Percentiles rank a stretch among this genome's conserved stretches.
Evolutionary conservation across 2,113 vertebrate genomes (phyloP).

Genomic region (Saguinus imperator): DNA sequence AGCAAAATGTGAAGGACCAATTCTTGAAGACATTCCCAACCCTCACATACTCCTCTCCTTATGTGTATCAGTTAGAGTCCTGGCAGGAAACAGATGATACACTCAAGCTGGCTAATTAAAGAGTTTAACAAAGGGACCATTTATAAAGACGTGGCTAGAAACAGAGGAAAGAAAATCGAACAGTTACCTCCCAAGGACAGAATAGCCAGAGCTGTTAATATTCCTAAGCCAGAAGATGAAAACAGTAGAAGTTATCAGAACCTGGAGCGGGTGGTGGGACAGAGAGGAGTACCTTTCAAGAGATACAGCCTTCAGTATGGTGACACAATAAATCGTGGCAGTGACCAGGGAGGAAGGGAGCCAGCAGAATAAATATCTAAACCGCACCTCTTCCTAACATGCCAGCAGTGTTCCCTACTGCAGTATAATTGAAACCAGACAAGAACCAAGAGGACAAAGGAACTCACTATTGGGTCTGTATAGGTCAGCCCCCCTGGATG

Average conservation of each 20-base stretch:
- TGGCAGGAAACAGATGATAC: conserved; percentile 22
- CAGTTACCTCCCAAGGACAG: background rate
- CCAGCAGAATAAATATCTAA: background rate
- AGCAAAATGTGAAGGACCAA: background rate
- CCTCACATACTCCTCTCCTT: background rate
- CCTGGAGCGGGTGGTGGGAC: background rate
- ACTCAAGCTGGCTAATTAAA: background rate
- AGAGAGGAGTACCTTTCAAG: background rate
- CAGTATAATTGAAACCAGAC: background rate
- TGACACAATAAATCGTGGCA: background rate
- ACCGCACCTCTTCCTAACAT: background rate
- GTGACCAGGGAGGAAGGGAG: background rate
- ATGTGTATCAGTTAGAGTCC: background rate
- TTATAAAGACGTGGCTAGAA: conserved; percentile 11
- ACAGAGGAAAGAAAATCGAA: background rate
- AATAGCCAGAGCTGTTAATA: background rate
- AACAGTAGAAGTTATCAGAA: background rate
- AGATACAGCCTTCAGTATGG: background rate
- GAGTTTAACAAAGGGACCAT: background rate
- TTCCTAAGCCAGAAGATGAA: background rate
- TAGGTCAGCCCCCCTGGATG: background rate
- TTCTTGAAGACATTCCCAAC: background rate
- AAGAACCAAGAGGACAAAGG: background rate
- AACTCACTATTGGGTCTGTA: background rate
- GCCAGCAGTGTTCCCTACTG: background rate